Base-by-base conservation (phyloP, 2,797 vertebrate species). In the Australoheros facetus region DNA sequence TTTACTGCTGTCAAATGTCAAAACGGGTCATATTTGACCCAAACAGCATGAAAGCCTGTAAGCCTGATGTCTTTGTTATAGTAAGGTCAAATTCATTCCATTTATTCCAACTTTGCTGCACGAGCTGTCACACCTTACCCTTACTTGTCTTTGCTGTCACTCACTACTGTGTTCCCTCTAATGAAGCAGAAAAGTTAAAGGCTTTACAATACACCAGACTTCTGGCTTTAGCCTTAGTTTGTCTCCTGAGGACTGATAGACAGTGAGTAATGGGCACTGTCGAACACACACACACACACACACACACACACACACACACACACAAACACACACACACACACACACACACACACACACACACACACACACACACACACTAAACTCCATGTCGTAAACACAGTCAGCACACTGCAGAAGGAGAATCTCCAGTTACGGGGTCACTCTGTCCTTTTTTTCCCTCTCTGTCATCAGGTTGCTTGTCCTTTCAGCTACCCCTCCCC, bases 131-230 rank as follows among this genome's bases (percentile, higher is more conserved):
- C 85, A 34, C 78, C 28, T 14, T 71, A 26, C 82, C 45, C 84
- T 71, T 55, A 53, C 79, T 45, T 75, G 85, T 85, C 88, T 87
- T 73, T 75, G 78, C 91, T 89, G 89, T 90, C 91, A 87, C 85
- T 94, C 87, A 87, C 72, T 32, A 23, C 78, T 54, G 85, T 86
- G 88, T 86, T 92, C 56, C 82, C 81, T 84, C 84, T 91, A 93
- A 92, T 80, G 89, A 90, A 91, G 91, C 89, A 88, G 88, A 91
- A 92, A 93, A 88, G 78, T 87, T 86, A 78, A 58, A 62, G 77
- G 87, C 83, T 88, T 87, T 81, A 82, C 75, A 83, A 87, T 56
- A 88, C 69, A 84, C 51, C 76, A 80, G 26, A 82, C 73, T 70
- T 79, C 81, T 80, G 71, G 74, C 80, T 77, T 88, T 88, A 75